Base-by-base conservation (phyloP, 2,888 invertebrate species). In the Stramonita haemastoma region DNA sequence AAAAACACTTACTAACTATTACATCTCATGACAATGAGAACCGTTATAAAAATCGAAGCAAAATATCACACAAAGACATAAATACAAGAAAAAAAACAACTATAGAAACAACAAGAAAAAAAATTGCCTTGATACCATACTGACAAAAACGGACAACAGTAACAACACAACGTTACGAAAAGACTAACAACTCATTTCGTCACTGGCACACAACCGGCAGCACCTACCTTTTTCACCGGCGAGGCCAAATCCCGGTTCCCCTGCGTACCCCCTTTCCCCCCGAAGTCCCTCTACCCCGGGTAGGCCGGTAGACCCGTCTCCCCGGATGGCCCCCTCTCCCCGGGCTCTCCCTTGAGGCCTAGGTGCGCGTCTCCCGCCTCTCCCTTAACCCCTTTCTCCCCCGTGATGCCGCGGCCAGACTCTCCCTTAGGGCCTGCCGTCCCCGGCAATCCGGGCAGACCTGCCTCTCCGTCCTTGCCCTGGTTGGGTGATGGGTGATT, bases 301-400 rank as follows among this genome's bases (percentile, higher is more conserved):
- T 19, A 86, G 46, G 8, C 91, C 91, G 85, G 73, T 22, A 89
- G 4, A 4, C 91, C 91, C 1, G 87, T 46, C 29, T 88, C 89
- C 29, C 91, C 91, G 17, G 26, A 22, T 15, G 36, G 79, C 26
- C 91, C 91, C 8, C 60, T 77, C 17, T 36, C 56, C 5, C 91
- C 91, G 5, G 84, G 70, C 84, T 87, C 87, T 22, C 91, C 91
- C 36, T 88, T 70, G 26, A 60, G 32, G 46, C 91, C 91, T 17
- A 79, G 6, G 5, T 83, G 32, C 17, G 29, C 73, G 19, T 73
- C 60, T 32, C 89, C 89, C 17, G 66, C 29, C 0, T 87, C 87
- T 32, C 91, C 90, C 70, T 87, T 89, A 8, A 83, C 56, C 32
- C 91, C 91, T 73, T 89, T 91, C 1, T 87, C 57, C 66, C 91